Base-by-base conservation (phyloP, 2,797 vertebrate species). In the Peromyscus attwateri region DNA sequence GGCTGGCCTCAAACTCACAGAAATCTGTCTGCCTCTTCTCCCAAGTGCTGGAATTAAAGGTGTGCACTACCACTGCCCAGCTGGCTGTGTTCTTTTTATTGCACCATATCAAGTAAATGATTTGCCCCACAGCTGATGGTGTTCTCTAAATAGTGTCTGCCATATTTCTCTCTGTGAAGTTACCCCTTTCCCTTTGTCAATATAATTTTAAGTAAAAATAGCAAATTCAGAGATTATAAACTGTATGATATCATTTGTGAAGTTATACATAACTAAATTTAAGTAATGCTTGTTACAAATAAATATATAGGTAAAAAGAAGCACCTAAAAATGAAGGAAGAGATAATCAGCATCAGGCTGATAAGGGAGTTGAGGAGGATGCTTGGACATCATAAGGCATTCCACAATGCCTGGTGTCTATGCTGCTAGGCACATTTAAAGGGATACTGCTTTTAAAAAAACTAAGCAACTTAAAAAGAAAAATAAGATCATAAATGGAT, bases 181-280 rank as follows among this genome's bases (percentile, higher is more conserved):
- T 85, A 75, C 23, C 46, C 23, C 89, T 87, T 83, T 60, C 25
- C n/a, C 77, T 77, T 77, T 90, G 73, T n/a, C 60, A 92, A 76
- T 90, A 64, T n/a, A 46, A 89, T 89, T 91, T 85, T 92, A 92
- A 92, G 29, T 93, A 95, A 97, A 96, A 95, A 96, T 82, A 89
- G 29, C 43, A 82, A 87, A 23, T 89, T 66, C 9, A 80, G 82
- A 95, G 37, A 93, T 91, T 49, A 83, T 34, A 91, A 91, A 82
- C 4, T 76, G 8, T 75, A 16, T 83, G 76, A 49, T 88, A 66
- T 3, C 7, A 16, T 85, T 95, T 80, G 64, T 81, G 62, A 96
- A 93, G 52, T 91, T 96, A 92, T 96, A 93, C 76, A 88, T 75
- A 60, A 62, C 31, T 34, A 88, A 93, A 55, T 11, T 66, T 89